phyloP scores from a whole-genome alignment of 1,140 invertebrate genomes.

The Drosophila nigrodunni region DNA sequence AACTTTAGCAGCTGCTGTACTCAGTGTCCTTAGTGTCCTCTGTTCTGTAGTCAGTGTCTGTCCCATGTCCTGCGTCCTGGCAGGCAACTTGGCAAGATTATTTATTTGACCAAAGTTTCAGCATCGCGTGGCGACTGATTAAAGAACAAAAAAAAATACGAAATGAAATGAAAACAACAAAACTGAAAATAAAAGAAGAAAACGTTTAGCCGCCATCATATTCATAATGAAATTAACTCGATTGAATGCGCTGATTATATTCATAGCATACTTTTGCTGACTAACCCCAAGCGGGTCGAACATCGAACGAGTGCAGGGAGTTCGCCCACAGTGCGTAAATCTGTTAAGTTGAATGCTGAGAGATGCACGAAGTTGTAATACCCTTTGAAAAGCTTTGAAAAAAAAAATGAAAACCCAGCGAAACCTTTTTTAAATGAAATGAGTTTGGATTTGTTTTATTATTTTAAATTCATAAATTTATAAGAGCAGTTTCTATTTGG shows the following conservation, averaged over 20 bases:
- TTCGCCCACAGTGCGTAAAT: conserved; percentile 48
- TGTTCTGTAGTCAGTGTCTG: background rate
- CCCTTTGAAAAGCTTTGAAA: background rate
- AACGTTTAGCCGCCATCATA: conserved; percentile 64
- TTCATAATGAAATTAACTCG: conserved; percentile 75
- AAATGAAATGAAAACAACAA: conserved; percentile 11
- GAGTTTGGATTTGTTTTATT: too few relatives aligned
- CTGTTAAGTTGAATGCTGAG: background rate
- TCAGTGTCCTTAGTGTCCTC: too few relatives aligned
- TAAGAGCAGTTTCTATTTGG: background rate
- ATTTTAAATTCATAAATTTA: too few relatives aligned
- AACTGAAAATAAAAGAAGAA: background rate
- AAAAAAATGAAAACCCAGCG: too few relatives aligned
- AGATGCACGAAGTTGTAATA: background rate
- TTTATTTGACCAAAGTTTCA: conserved; percentile 67
- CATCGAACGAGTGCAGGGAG: conserved; percentile 17
- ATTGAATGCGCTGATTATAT: conserved; percentile 76
- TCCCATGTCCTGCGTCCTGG: conserved; percentile 36
- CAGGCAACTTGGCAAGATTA: conserved; percentile 73
- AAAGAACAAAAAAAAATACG: conserved; percentile 21
- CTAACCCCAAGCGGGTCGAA: background rate
- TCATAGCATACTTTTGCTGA: conserved; percentile 59
- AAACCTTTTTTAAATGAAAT: too few relatives aligned
- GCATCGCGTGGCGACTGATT: conserved; percentile 37
- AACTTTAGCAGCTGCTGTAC: conserved; percentile 50